A percentile compares a stretch with the other conserved stretches of the same genome.
phyloP scores from a whole-genome alignment of 2,797 vertebrate species.

The Clarias platycephalus region DNA sequence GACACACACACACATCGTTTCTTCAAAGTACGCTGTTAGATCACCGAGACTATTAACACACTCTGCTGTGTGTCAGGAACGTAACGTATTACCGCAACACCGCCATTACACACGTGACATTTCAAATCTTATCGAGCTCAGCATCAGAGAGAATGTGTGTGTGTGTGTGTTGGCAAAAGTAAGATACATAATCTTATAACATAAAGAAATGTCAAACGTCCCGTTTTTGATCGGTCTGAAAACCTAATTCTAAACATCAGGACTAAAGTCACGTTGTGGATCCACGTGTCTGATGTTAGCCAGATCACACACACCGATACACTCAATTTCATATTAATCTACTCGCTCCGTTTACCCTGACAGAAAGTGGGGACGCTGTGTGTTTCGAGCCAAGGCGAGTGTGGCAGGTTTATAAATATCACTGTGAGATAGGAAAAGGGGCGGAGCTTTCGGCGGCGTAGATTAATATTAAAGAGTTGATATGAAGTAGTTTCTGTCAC shows the following conservation, averaged over 20 bases:
- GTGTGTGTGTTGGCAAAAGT: neutral
- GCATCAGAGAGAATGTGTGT: neutral
- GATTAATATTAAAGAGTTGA: neutral
- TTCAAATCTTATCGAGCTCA: neutral
- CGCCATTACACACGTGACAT: neutral
- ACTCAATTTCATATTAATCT: neutral
- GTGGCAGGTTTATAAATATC: neutral
- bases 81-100: neutral
- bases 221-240: too few relatives aligned
- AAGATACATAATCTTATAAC: neutral
- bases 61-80: neutral
- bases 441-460: neutral
- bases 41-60: slow-evolving; percentile 24
- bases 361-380: neutral
- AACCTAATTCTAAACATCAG: too few relatives aligned
- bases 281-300: neutral
- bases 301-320: neutral
- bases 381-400: neutral
- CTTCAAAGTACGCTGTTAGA: neutral
- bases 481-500: neutral
- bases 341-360: neutral
- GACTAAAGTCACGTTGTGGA: neutral
- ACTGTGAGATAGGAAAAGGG: neutral
- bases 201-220: too few relatives aligned
- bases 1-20: slow-evolving; percentile 8